Conservation (phyloP, 2,113 vertebrate genomes). For the Podarcis cretensis region DNA sequence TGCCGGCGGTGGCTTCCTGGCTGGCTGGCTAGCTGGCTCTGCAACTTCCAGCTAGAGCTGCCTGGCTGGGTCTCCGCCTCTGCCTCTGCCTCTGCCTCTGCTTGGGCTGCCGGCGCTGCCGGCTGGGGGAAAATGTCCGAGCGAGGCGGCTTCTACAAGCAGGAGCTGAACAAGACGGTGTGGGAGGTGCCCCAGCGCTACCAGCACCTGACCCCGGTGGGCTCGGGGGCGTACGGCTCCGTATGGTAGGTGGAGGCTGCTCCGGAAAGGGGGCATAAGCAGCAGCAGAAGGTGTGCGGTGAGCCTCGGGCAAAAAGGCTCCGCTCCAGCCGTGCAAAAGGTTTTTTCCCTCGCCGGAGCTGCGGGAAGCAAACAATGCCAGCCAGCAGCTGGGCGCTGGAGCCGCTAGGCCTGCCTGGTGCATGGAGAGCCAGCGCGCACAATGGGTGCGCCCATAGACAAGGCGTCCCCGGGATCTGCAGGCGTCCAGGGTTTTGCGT, state of each 20-base stretch:
- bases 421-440: not conserved
- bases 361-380: not conserved
- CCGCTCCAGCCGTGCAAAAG: not conserved
- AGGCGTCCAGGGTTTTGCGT: not conserved
- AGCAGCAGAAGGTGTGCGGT: not conserved
- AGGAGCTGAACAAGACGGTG: constrained; percentile 81
- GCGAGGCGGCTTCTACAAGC: constrained; percentile 78
- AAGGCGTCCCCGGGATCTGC: not conserved
- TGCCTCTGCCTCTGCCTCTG: not conserved
- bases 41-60: constrained; percentile 9
- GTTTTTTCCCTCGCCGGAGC: not conserved
- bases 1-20: not conserved
- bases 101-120: not conserved
- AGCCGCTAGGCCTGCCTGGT: not conserved
- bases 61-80: not conserved
- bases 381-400: constrained; percentile 3
- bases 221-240: constrained; percentile 82
- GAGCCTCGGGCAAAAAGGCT: not conserved
- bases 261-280: not conserved
- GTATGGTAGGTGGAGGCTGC: constrained; percentile 76
- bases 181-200: constrained; percentile 83
- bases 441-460: not conserved
- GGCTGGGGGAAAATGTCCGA: constrained; percentile 65
- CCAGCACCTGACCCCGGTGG: constrained; percentile 79
- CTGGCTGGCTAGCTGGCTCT: constrained; percentile 20